These are phyloP conservation scores for Craniophora ligustri DNA, from an alignment of 2,888 invertebrate genomes.

Conservation along the genomic window DNA sequence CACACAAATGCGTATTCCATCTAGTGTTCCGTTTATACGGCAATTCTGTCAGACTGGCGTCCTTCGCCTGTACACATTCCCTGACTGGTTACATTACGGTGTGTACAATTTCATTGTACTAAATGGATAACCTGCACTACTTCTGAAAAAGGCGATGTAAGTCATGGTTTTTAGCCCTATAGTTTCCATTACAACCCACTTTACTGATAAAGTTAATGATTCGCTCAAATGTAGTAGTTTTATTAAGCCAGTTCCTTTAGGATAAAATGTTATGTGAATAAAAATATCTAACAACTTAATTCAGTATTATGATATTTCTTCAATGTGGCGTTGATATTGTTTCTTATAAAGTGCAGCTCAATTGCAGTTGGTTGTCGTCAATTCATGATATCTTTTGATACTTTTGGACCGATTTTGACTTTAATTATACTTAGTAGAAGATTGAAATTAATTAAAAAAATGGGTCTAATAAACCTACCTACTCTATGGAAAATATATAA, in stretches of 20 bases:
- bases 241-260: constrained; percentile 84
- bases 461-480: no score
- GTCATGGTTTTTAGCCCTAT: neutral
- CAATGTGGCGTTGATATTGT: constrained; percentile 3
- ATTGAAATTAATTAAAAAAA: no score
- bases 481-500: no score
- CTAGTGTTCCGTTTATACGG: no score
- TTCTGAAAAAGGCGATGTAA: neutral
- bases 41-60: no score
- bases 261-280: constrained; percentile 57
- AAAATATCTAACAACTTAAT: constrained; percentile 46
- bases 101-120: neutral
- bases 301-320: constrained; percentile 41
- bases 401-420: no score
- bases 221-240: constrained; percentile 79
- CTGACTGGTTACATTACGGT: no score
- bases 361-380: neutral
- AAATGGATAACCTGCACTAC: neutral
- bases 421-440: no score
- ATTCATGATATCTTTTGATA: neutral
- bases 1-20: no score
- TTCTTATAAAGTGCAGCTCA: neutral
- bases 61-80: neutral
- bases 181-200: neutral
- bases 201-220: constrained; percentile 47